Percentiles rank a stretch among this genome's conserved stretches.
These are phyloP conservation scores for Nyctalus aviator DNA, from an alignment of 2,797 vertebrate species.

Conservation along the genomic window DNA sequence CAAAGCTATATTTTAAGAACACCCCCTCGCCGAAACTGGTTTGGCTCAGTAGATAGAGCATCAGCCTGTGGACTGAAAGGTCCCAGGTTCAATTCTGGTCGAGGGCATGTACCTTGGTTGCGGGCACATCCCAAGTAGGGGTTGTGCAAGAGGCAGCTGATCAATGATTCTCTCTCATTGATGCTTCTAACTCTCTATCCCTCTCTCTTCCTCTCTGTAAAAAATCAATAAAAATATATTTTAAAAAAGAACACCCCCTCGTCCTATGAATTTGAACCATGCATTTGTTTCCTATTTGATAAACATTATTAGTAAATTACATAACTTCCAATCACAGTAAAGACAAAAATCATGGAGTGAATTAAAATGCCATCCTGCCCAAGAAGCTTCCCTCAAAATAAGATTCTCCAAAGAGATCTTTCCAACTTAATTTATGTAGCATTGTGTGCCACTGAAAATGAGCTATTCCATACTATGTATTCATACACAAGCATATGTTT, in stretches of 20 bases:
- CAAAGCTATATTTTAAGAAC: conserved; percentile 16
- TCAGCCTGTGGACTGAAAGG: too few species aligned
- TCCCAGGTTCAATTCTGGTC: too few species aligned
- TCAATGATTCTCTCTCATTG: too few species aligned
- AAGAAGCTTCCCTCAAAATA: not conserved
- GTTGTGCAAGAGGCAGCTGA: too few species aligned
- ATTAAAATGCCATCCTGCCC: not conserved
- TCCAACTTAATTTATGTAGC: conserved; percentile 13
- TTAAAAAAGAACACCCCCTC: not conserved
- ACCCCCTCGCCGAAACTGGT: too few species aligned
- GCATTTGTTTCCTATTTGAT: not conserved
- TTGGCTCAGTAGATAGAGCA: too few species aligned
- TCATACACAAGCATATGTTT: not conserved
- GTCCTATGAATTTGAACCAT: not conserved
- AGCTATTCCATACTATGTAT: not conserved
- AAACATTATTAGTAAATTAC: not conserved
- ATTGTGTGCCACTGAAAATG: conserved; percentile 1
- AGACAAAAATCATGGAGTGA: not conserved
- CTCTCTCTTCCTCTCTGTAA: too few species aligned
- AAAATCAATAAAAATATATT: not conserved
- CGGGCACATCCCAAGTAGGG: too few species aligned
- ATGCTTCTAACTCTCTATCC: too few species aligned
- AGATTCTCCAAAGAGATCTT: conserved; percentile 15
- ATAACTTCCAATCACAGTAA: not conserved
- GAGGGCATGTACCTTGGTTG: too few species aligned